These are phyloP conservation scores for Sinocyclocheilus grahami DNA, from an alignment of 2,113 vertebrate genomes.

Conservation along the genomic window DNA sequence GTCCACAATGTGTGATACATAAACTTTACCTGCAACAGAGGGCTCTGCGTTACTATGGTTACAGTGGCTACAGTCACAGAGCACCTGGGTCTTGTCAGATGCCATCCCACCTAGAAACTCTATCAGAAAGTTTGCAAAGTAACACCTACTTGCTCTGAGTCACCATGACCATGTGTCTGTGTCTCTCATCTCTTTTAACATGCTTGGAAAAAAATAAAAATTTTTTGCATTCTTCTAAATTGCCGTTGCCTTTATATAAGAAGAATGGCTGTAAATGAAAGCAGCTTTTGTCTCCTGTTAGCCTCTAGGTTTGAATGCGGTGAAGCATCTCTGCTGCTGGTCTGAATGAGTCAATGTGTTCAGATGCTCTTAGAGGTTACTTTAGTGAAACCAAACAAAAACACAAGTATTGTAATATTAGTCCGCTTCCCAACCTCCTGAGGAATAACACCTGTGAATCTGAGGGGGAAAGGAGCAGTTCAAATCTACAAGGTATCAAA, in stretches of 20 bases:
- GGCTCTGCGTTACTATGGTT: background rate
- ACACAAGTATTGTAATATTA: background rate
- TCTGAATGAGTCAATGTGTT: conserved; percentile 7
- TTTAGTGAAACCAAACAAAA: background rate
- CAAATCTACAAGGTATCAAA: background rate
- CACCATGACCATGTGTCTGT: background rate
- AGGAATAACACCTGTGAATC: background rate
- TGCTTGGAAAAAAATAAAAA: background rate
- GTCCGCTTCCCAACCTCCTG: background rate
- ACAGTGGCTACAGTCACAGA: background rate
- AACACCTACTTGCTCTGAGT: background rate
- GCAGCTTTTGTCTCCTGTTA: background rate
- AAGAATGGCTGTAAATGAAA: background rate
- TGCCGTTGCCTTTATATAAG: background rate
- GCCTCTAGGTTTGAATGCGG: background rate
- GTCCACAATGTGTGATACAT: conserved; percentile 85
- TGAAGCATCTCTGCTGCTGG: background rate
- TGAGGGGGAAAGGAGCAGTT: background rate
- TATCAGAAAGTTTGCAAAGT: background rate
- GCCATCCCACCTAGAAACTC: background rate
- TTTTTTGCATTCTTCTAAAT: too few species aligned
- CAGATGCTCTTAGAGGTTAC: background rate
- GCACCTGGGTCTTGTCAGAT: background rate
- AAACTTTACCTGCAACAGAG: conserved; percentile 80
- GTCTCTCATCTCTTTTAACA: background rate